Base-by-base conservation (phyloP, 2,888 invertebrate species). In the Acanthosoma haemorrhoidale region DNA sequence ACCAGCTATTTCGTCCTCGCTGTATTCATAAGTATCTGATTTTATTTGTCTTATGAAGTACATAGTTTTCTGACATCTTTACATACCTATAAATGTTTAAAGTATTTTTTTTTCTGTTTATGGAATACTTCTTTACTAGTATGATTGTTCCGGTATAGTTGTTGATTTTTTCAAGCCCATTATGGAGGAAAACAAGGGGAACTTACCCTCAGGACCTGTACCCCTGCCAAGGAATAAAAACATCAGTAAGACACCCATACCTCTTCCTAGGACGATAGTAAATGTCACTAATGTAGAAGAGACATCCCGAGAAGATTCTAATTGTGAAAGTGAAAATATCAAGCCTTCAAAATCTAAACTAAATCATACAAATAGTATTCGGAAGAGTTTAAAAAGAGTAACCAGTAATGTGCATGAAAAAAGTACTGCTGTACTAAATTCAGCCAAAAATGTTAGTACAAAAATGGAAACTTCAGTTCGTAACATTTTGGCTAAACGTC, bases 361-460 rank as follows among this genome's bases (percentile, higher is more conserved):
- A 34, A 29, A 29, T 34, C 51, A 57, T 34, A 67, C 70, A 8
- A 61, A 59, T 72, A 81, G 81, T 72, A 81, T 83, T 21, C 83
- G 81, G 78, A 82, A 81, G 18, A 83, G 82, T 4, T 75, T 83
- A 4, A 82, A 83, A 75, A 82, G 81, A 75, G 83, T 83, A 0
- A 74, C 83, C 8, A 80, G 79, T 11, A 60, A 83, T 85, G 15
- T 82, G 83, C 3, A 83, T 77, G 80, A 84, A 77, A 82, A 82
- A 75, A 82, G 82, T 68, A 86, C 85, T 74, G 86, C 87, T 43
- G 85, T 88, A 2, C 84, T 87, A 66, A 87, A 87, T 76, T 83
- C 86, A 68, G 88, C 88, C 0, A 82, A 84, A 75, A 83, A 82
- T 70, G 84, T 85, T 1, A 83, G 85, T 18, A 82, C 84, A 8